Conservation (phyloP, 2,888 invertebrate species). For the Lithosia quadra region DNA sequence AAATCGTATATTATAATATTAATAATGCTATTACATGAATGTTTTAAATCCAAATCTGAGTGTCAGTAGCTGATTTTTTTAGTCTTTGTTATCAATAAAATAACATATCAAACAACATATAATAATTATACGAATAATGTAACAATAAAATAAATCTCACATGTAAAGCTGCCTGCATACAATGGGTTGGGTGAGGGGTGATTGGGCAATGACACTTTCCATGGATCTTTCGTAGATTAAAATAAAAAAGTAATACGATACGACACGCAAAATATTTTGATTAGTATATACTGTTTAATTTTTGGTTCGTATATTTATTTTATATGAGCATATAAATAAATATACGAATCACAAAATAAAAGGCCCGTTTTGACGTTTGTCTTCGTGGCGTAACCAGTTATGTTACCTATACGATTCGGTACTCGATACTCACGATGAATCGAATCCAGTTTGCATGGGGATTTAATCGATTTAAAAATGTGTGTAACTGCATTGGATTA, state of each 20-base stretch:
- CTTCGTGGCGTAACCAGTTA: too few relatives aligned
- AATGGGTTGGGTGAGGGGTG: background rate
- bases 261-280: background rate
- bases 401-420: too few relatives aligned
- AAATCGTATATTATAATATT: slow-evolving; percentile 24
- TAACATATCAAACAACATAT: slow-evolving; percentile 14
- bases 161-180: slow-evolving; percentile 4
- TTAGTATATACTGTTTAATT: background rate
- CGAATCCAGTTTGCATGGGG: too few relatives aligned
- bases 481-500: too few relatives aligned
- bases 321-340: too few relatives aligned
- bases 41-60: slow-evolving; percentile 8
- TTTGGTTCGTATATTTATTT: background rate
- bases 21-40: slow-evolving; percentile 15
- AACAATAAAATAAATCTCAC: slow-evolving; percentile 9
- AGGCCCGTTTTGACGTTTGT: too few relatives aligned
- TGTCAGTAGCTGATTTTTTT: slow-evolving; percentile 21
- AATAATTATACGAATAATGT: slow-evolving; percentile 16
- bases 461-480: too few relatives aligned
- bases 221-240: background rate
- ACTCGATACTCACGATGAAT: too few relatives aligned
- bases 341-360: too few relatives aligned
- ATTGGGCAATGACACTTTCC: background rate
- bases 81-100: slow-evolving; percentile 15
- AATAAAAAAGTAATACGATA: background rate